A percentile compares a stretch with the other conserved stretches of the same genome.
Evolutionary conservation across 2,888 invertebrate genomes (phyloP).

Genomic region (Hyposoter dolosus): DNA sequence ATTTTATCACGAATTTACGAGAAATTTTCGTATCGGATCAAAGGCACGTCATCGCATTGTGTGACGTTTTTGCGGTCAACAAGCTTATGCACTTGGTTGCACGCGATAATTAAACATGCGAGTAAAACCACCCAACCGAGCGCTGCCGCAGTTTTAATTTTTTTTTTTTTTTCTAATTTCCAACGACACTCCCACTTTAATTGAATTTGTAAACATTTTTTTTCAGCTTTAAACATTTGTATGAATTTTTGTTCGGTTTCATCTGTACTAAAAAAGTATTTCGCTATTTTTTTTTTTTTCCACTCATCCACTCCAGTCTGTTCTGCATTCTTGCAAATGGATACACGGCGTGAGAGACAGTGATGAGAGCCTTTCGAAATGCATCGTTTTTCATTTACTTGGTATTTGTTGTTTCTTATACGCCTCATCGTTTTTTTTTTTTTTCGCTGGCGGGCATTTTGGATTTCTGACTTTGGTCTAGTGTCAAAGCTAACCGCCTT

Average conservation of each 20-base stretch:
- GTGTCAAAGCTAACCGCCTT: slow-evolving; percentile 59
- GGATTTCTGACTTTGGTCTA: slow-evolving; percentile 13
- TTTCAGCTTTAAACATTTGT: neutral
- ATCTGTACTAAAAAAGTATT: neutral
- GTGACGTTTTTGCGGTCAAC: slow-evolving; percentile 62
- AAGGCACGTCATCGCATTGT: slow-evolving; percentile 36
- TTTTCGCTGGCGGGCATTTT: slow-evolving; percentile 4
- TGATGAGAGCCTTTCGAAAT: neutral
- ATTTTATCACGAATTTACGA: neutral
- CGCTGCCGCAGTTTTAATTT: slow-evolving; percentile 40
- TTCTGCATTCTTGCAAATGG: neutral
- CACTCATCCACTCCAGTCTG: neutral
- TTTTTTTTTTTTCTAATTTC: slow-evolving; percentile 55
- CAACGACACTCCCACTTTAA: neutral
- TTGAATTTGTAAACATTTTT: neutral
- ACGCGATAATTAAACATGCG: slow-evolving; percentile 64
- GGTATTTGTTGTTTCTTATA: slow-evolving; percentile 32
- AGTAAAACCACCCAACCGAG: slow-evolving; percentile 59
- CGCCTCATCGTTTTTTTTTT: slow-evolving; percentile 12
- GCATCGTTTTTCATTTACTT: slow-evolving; percentile 22
- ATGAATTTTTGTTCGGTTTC: neutral
- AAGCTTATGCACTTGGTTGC: slow-evolving; percentile 23
- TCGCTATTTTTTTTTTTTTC: neutral
- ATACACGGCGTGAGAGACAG: neutral
- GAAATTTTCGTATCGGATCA: slow-evolving; percentile 52